A percentile compares a stretch with the other conserved stretches of the same genome.
Evolutionary conservation across 2,888 invertebrate species (phyloP).

Genomic region (Hesperia comma): DNA sequence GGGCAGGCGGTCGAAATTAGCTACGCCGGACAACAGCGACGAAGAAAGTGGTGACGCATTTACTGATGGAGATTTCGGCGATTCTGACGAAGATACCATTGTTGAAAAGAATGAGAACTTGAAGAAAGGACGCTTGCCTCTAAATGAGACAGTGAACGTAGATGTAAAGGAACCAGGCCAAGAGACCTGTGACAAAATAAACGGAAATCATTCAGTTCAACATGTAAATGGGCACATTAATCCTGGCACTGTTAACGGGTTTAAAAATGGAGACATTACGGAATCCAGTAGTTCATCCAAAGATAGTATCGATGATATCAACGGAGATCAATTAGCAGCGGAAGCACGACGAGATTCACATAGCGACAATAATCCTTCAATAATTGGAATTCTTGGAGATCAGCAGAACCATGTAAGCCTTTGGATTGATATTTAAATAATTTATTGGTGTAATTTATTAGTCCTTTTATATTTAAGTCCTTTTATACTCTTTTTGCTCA

Average conservation of each 20-base stretch:
- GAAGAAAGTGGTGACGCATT: conserved; percentile 76
- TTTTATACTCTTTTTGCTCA: neutral
- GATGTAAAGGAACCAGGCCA: conserved; percentile 48
- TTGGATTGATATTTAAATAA: conserved; percentile 29
- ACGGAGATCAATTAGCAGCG: conserved; percentile 40
- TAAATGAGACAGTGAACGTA: conserved; percentile 70
- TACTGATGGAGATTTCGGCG: conserved; percentile 77
- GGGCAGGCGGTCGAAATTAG: conserved; percentile 65
- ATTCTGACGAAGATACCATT: conserved; percentile 68
- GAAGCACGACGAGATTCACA: conserved; percentile 69
- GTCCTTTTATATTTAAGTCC: neutral
- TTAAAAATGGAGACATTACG: conserved; percentile 30
- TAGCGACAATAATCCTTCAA: conserved; percentile 73
- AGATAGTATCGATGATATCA: conserved; percentile 34
- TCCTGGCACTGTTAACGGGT: conserved; percentile 53
- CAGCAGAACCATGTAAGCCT: conserved; percentile 81
- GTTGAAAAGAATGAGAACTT: conserved; percentile 53
- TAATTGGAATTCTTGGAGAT: conserved; percentile 81
- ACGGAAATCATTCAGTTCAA: conserved; percentile 43
- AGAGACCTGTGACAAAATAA: conserved; percentile 25
- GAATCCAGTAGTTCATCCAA: conserved; percentile 37
- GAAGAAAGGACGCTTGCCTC: conserved; percentile 53
- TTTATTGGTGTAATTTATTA: neutral
- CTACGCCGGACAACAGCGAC: conserved; percentile 71
- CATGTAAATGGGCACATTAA: conserved; percentile 43